phyloP scores from a whole-genome alignment of 2,888 invertebrate genomes.

The Polia nebulosa region DNA sequence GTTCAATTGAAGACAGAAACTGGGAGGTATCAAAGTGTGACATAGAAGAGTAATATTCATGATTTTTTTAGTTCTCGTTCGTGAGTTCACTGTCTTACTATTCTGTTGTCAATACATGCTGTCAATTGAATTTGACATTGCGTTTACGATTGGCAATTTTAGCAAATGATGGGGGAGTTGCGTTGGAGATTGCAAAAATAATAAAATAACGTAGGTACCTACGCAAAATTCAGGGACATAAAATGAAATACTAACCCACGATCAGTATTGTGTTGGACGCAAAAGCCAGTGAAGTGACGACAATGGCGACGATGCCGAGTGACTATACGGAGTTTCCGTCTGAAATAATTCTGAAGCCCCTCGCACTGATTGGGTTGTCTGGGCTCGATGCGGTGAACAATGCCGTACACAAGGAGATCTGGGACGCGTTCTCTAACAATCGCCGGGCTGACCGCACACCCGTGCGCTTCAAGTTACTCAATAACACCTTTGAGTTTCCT shows the following conservation, averaged over 20 bases:
- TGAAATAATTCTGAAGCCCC: conserved; percentile 96
- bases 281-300: conserved; percentile 54
- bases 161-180: conserved; percentile 77
- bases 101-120: neutral
- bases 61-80: neutral
- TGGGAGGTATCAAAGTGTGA: neutral
- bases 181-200: conserved; percentile 72
- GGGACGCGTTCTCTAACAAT: conserved; percentile 97
- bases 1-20: neutral
- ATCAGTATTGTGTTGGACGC: conserved; percentile 23
- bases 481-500: conserved; percentile 96
- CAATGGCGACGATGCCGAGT: conserved; percentile 90
- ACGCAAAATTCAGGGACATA: conserved; percentile 64
- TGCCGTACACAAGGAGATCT: conserved; percentile 97
- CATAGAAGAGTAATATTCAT: neutral
- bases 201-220: conserved; percentile 63
- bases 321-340: conserved; percentile 94
- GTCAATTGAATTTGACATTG: conserved; percentile 63
- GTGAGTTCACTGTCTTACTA: neutral
- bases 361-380: conserved; percentile 96
- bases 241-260: conserved; percentile 67
- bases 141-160: conserved; percentile 71
- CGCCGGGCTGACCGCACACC: conserved; percentile 95
- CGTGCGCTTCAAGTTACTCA: conserved; percentile 95
- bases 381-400: conserved; percentile 97